These are phyloP conservation scores for Rosalia funebris DNA, from an alignment of 2,888 invertebrate genomes.

Conservation along the genomic window DNA sequence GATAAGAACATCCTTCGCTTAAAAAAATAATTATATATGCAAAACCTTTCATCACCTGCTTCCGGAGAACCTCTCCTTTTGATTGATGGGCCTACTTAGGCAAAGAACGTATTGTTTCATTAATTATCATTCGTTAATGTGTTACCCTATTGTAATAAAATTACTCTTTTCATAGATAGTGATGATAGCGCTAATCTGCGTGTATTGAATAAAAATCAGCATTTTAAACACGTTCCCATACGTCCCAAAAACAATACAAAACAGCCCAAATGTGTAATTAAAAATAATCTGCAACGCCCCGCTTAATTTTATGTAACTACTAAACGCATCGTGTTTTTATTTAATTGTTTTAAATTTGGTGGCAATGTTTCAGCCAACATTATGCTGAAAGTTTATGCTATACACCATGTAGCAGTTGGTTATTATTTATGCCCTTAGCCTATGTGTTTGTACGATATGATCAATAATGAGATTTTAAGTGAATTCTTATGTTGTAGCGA, in stretches of 20 bases:
- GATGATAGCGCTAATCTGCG: slow-evolving; percentile 1
- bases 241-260: slow-evolving; percentile 22
- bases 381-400: slow-evolving; percentile 14
- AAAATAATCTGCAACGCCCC: slow-evolving; percentile 24
- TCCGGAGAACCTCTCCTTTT: slow-evolving; percentile 10
- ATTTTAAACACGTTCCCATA: slow-evolving; percentile 19
- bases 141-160: slow-evolving; percentile 8
- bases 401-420: slow-evolving; percentile 10
- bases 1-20: neutral
- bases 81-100: neutral
- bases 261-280: slow-evolving; percentile 23
- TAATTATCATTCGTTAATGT: slow-evolving; percentile 14
- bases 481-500: neutral
- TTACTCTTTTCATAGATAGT: neutral
- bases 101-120: slow-evolving; percentile 2
- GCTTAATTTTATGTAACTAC: slow-evolving; percentile 20
- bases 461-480: neutral
- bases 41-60: slow-evolving; percentile 23
- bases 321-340: slow-evolving; percentile 29
- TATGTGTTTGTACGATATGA: neutral
- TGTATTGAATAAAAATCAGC: slow-evolving; percentile 16
- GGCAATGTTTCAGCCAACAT: slow-evolving; percentile 26
- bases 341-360: slow-evolving; percentile 29
- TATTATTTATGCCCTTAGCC: slow-evolving; percentile 19
- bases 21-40: neutral